Evolutionary conservation across 2,888 invertebrate genomes (phyloP).

Genomic region (Rhimphoctona megacephalus): DNA sequence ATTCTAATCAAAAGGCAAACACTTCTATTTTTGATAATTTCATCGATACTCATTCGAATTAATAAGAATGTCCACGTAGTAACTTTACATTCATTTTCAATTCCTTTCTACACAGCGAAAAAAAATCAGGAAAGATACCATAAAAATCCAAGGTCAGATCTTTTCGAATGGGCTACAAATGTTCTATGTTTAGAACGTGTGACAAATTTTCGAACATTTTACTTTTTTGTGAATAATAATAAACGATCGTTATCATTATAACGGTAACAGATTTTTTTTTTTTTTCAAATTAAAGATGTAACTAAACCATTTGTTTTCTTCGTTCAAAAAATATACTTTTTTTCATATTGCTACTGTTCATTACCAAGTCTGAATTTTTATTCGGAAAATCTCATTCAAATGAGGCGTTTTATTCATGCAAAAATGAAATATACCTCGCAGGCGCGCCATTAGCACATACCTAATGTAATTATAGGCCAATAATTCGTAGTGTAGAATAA

Average conservation of each 20-base stretch:
- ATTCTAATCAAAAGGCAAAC: not conserved
- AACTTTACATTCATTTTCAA: not conserved
- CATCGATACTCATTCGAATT: not conserved
- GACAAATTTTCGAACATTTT: not conserved
- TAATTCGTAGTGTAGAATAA: not conserved
- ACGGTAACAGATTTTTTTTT: not conserved
- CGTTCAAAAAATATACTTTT: not conserved
- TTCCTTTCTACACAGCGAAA: not conserved
- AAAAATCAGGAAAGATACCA: not conserved
- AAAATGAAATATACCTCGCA: not conserved
- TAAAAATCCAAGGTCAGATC: not conserved
- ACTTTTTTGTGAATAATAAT: not conserved
- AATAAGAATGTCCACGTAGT: not conserved
- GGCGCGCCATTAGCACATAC: conserved; percentile 7
- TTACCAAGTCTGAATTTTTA: not conserved
- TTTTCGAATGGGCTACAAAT: not conserved
- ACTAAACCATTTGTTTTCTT: not conserved
- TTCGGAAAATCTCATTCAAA: not conserved
- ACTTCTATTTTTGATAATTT: not conserved
- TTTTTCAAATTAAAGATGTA: not conserved
- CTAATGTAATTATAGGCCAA: conserved; percentile 17
- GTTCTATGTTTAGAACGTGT: not conserved
- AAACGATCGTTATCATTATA: not conserved
- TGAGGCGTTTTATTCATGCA: conserved; percentile 20
- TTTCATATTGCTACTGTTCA: not conserved